Base-by-base conservation (phyloP, 2,888 invertebrate species). In the Helicoverpa assulta region DNA sequence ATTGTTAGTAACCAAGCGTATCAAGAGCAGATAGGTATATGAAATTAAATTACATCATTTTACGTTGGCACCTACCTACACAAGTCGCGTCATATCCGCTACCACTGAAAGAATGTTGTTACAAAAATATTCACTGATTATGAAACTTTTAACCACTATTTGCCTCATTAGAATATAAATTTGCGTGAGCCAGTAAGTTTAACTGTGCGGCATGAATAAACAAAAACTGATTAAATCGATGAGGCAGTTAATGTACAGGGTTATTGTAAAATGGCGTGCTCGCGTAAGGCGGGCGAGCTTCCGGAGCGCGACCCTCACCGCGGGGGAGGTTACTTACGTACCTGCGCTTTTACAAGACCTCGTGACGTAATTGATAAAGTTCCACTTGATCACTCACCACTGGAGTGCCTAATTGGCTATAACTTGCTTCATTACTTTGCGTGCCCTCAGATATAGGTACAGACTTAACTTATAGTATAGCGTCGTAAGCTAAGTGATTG, bases 201-300 rank as follows among this genome's bases (percentile, higher is more conserved):
- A 58, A 60, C 55, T 26, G 57, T 61, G 65, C 53, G 66, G 72
- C 79, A 82, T 80, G 73, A 80, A 78, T 83, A 83, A 88, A 87
- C 85, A 84, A 82, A 85, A 83, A 71, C 76, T 84, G 76, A 86
- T 86, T 85, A 80, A 86, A 90, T 88, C 88, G 86, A 87, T 89
- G 83, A 76, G 74, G 85, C 80, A 86, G 85, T 88, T 85, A 85
- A 86, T 86, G 86, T 81, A 70, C 76, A 72, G 52, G 77, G 84
- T 85, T 90, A 89, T 89, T 89, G 90, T 92, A 87, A 88, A 89
- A 91, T 92, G 83, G 93, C 92, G 91, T 92, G 92, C 86, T 82
- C 80, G 84, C 82, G 84, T 80, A 79, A 85, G 86, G 85, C 76
- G 81, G 81, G 85, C 80, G 70, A 81, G 85, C 84, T 90, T 90